Evolutionary conservation across 2,888 invertebrate genomes (phyloP), one percentile per base, ranked within the genome.

Genomic region (Apamea anceps): DNA sequence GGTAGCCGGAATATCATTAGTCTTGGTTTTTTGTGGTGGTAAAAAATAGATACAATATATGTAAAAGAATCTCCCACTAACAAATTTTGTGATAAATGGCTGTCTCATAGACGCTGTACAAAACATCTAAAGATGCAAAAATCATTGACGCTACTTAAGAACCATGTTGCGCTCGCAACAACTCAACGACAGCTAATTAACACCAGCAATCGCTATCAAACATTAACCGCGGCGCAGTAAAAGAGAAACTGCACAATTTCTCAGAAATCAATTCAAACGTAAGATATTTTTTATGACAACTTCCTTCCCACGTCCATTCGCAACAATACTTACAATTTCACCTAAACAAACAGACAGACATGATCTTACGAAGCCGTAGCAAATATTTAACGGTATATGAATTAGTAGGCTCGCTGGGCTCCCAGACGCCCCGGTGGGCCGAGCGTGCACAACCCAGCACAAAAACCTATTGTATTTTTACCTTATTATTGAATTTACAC

Each of bases 401-500:
- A 94, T 94, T 90, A 91, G 89, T 91, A 86, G 87, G 88, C 84
- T 84, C 79, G 51, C 82, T 85, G 82, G 90, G 87, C 92, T 87
- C 92, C 92, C 92, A 81, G 91, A 89, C 92, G 85, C 92, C 93
- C 92, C 91, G 93, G 93, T 92, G 94, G 93, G 94, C 89, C 88
- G 90, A 77, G 72, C 85, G 82, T 73, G 83, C 89, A 85, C 77
- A 73, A 77, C 79, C 73, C 81, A 75, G 81, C 84, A 89, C 91
- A 90, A 91, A 93, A 91, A 91, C 85, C 91, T 90, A 92, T 95
- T 94, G 93, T 94, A 84, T 90, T 88, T 79, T 75, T 86, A 90
- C 88, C 92, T 93, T 93, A 94, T 94, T 94, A 95, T 94, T 93
- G 94, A 93, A 94, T 95, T 95, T 93, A 95, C 95, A 95, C 95